Conservation (phyloP, 2,888 invertebrate species). For the Diogma glabrata region DNA sequence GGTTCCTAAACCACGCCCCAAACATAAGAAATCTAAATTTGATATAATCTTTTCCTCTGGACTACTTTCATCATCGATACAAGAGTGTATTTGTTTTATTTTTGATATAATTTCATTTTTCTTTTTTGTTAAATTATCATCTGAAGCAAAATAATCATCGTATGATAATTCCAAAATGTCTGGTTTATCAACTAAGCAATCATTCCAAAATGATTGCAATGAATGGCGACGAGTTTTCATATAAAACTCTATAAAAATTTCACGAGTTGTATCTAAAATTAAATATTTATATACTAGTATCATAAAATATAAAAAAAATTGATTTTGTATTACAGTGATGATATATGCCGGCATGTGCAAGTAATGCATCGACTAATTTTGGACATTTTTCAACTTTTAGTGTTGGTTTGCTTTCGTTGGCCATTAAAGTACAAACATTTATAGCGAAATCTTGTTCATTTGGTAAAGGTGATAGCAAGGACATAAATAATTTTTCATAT, state of each 20-base stretch:
- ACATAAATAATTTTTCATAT: constrained; percentile 78
- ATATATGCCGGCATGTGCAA: constrained; percentile 92
- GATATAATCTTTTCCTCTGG: not conserved
- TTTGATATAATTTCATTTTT: constrained; percentile 4
- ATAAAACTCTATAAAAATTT: constrained; percentile 55
- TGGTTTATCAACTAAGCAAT: constrained; percentile 39
- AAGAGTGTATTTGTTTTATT: not conserved
- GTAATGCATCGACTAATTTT: constrained; percentile 72
- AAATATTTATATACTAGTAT: constrained; percentile 15
- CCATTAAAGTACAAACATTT: constrained; percentile 90
- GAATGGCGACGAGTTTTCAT: constrained; percentile 50
- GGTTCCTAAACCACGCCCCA: constrained; percentile 63
- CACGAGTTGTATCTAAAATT: constrained; percentile 46
- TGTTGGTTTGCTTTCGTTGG: constrained; percentile 85
- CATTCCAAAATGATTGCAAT: constrained; percentile 65
- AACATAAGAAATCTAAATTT: constrained; percentile 54
- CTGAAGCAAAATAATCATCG: constrained; percentile 22
- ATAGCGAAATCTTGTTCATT: constrained; percentile 98
- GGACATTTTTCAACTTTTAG: constrained; percentile 77
- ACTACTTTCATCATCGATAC: constrained; percentile 3
- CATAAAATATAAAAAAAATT: constrained; percentile 4
- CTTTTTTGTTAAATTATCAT: constrained; percentile 16
- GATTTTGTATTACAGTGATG: constrained; percentile 54
- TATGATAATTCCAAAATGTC: constrained; percentile 33
- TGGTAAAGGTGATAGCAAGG: constrained; percentile 88